phyloP scores from a whole-genome alignment of 2,888 invertebrate genomes.

The Nomada fabriciana region DNA sequence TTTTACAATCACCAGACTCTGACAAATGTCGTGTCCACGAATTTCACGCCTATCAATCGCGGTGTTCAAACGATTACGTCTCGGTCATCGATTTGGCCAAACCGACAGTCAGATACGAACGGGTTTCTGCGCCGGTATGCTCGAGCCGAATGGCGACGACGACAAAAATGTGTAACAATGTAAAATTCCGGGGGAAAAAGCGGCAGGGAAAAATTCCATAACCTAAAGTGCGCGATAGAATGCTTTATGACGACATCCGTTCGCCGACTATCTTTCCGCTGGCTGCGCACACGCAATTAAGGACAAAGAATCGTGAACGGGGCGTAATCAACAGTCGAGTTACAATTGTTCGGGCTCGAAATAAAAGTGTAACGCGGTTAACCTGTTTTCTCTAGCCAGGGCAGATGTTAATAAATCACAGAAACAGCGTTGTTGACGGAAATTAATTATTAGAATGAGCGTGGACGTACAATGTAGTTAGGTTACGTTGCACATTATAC shows the following conservation, averaged over 20 bases:
- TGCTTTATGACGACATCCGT: not conserved
- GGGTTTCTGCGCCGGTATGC: not conserved
- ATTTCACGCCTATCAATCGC: conserved; percentile 1
- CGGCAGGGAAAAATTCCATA: not conserved
- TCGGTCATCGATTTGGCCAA: conserved; percentile 6
- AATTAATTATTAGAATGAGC: conserved; percentile 1
- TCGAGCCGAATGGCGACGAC: not conserved
- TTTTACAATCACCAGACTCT: not conserved
- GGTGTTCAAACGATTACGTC: conserved; percentile 2
- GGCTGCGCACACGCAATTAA: conserved; percentile 13
- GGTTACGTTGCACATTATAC: too few species aligned
- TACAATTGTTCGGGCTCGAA: conserved; percentile 3
- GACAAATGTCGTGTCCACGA: conserved; percentile 14
- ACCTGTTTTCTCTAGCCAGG: not conserved
- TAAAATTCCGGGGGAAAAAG: not conserved
- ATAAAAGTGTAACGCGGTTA: conserved; percentile 4
- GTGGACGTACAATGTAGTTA: too few species aligned
- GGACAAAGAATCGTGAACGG: conserved; percentile 21
- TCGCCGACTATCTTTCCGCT: conserved; percentile 6
- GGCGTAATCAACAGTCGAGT: conserved; percentile 13
- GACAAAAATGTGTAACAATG: not conserved
- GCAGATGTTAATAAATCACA: not conserved
- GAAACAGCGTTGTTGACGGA: not conserved
- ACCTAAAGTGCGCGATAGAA: not conserved
- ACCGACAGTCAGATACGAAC: not conserved